phyloP scores from a whole-genome alignment of 92 coral and sea anemone species.

The Micromussa lordhowensis region DNA sequence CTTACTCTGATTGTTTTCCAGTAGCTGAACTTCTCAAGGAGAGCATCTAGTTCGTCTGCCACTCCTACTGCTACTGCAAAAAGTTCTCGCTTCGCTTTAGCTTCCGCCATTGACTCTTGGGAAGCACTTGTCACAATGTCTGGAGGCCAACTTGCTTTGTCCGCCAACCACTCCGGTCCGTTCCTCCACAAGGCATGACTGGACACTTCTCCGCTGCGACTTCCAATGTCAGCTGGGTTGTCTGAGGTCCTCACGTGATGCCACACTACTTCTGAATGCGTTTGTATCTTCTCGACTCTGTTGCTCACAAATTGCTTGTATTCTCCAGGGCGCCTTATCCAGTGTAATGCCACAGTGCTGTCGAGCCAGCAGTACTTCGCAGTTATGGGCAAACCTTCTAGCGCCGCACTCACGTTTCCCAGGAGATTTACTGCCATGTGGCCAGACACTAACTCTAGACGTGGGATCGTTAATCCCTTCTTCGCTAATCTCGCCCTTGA shows the following conservation, averaged over 20 bases:
- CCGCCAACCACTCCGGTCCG: background rate
- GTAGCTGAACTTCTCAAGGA: slow-evolving; percentile 3
- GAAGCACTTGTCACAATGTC: background rate
- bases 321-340: too few relatives aligned
- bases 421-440: too few relatives aligned
- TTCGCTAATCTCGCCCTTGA: too few relatives aligned
- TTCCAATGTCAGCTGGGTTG: slow-evolving; percentile 11
- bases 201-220: background rate
- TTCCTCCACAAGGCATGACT: background rate
- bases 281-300: background rate
- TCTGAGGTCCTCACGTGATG: slow-evolving; percentile 9
- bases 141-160: slow-evolving; percentile 24
- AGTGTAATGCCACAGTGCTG: background rate
- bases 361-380: background rate
- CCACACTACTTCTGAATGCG: slow-evolving; percentile 20
- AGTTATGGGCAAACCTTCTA: too few relatives aligned
- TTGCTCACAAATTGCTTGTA: too few relatives aligned
- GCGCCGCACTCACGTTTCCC: too few relatives aligned
- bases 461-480: too few relatives aligned
- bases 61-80: slow-evolving; percentile 58
- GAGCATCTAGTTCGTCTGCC: slow-evolving; percentile 32
- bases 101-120: slow-evolving; percentile 39
- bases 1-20: slow-evolving; percentile 21
- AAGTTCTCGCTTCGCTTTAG: slow-evolving; percentile 57
- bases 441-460: too few relatives aligned